phyloP scores from a whole-genome alignment of 2,888 invertebrate genomes.

The Eucriotettix oculatus region DNA sequence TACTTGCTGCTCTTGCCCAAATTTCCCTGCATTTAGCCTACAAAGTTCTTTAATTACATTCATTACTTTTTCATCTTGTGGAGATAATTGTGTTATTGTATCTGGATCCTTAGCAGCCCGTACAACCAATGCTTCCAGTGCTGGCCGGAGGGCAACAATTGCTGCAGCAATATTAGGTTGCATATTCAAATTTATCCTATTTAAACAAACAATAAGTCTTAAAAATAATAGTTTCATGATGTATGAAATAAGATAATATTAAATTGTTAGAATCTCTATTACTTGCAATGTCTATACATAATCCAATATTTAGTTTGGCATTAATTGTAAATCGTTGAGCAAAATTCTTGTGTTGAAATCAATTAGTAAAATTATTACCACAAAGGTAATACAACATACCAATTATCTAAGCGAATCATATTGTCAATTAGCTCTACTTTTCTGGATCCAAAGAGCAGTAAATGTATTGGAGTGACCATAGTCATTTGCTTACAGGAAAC shows the following conservation, averaged over 20 bases:
- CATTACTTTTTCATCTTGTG: constrained; percentile 49
- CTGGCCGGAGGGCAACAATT: constrained; percentile 74
- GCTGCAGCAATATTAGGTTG: constrained; percentile 58
- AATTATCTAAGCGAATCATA: constrained; percentile 73
- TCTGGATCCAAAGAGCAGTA: constrained; percentile 81
- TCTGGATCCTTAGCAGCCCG: constrained; percentile 67
- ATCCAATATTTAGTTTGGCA: too few species aligned
- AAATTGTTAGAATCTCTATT: too few species aligned
- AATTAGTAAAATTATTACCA: not conserved
- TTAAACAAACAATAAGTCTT: constrained; percentile 10
- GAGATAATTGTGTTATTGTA: constrained; percentile 44
- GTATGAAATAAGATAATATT: too few species aligned
- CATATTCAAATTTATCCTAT: constrained; percentile 70
- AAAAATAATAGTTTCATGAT: not conserved
- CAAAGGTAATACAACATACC: constrained; percentile 31
- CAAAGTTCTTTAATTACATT: constrained; percentile 58
- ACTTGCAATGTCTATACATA: too few species aligned
- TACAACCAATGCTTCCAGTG: constrained; percentile 70
- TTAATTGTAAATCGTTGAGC: too few species aligned
- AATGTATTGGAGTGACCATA: constrained; percentile 87
- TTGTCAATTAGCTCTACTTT: constrained; percentile 66
- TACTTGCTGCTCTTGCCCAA: constrained; percentile 39
- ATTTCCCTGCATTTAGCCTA: constrained; percentile 58
- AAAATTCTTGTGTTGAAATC: too few species aligned
- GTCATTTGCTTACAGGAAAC: constrained; percentile 94